These are phyloP conservation scores for Pristis pectinata DNA, from an alignment of 2,797 vertebrate genomes.

Conservation along the genomic window DNA sequence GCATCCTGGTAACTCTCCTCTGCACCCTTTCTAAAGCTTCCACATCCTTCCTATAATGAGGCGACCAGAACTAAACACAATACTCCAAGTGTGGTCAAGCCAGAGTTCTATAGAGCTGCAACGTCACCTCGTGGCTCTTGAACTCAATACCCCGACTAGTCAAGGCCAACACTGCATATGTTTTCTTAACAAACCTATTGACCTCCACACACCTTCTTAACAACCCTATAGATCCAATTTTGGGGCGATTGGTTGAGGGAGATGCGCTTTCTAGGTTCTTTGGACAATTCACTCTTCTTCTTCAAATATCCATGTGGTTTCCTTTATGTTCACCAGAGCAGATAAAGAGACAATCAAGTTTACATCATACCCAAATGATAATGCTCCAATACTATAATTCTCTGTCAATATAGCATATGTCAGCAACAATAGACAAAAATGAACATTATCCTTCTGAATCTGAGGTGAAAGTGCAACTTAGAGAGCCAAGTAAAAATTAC, in stretches of 20 bases:
- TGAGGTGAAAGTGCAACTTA: neutral
- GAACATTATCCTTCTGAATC: neutral
- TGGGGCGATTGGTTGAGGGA: neutral
- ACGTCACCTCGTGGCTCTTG: too few relatives aligned
- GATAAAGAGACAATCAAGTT: neutral
- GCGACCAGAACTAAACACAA: too few relatives aligned
- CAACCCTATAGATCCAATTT: neutral
- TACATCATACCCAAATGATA: neutral
- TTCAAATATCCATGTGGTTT: neutral
- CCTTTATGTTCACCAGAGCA: neutral
- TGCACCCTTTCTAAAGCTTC: too few relatives aligned
- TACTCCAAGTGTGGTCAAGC: too few relatives aligned
- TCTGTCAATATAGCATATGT: neutral
- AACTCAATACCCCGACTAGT: too few relatives aligned
- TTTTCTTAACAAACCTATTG: too few relatives aligned
- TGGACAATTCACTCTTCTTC: neutral
- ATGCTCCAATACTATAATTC: neutral
- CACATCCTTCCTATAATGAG: too few relatives aligned
- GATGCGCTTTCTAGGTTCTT: neutral
- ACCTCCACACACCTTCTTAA: too few relatives aligned
- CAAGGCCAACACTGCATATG: too few relatives aligned
- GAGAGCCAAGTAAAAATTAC: neutral
- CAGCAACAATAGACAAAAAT: neutral
- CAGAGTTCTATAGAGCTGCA: too few relatives aligned
- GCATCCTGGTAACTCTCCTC: too few relatives aligned